phyloP scores from a whole-genome alignment of 2,888 invertebrate genomes.

The Scaptomyza polygonia region DNA sequence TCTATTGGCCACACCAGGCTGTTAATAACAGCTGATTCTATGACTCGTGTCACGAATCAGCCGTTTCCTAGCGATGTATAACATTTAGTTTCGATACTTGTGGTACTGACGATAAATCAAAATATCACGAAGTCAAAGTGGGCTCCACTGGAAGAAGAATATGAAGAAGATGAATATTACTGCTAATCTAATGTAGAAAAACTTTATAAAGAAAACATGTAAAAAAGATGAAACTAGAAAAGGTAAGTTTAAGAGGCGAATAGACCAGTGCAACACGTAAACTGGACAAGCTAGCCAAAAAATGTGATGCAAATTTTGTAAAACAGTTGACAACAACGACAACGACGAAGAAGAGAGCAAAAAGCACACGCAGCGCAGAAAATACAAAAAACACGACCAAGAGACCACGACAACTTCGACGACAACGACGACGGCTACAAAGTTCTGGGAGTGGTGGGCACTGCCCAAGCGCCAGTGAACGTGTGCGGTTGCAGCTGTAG shows the following conservation, averaged over 20 bases:
- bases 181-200: constrained; percentile 52
- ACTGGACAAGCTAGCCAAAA: constrained; percentile 12
- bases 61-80: constrained; percentile 24
- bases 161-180: constrained; percentile 46
- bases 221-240: constrained; percentile 77
- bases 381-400: constrained; percentile 49
- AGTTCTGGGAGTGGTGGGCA: constrained; percentile 51
- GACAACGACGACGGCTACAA: constrained; percentile 47
- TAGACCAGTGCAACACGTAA: background rate
- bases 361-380: constrained; percentile 67
- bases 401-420: constrained; percentile 57
- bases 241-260: constrained; percentile 55
- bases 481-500: constrained; percentile 26
- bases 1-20: background rate
- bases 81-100: constrained; percentile 31
- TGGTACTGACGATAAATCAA: constrained; percentile 41
- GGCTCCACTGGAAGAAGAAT: constrained; percentile 50
- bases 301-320: constrained; percentile 45
- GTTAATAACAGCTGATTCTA: constrained; percentile 36
- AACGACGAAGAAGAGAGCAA: constrained; percentile 68
- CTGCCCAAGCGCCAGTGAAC: constrained; percentile 29
- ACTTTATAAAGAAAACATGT: constrained; percentile 61
- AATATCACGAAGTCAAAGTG: constrained; percentile 42
- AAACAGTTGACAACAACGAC: constrained; percentile 60
- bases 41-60: constrained; percentile 33